A percentile compares a stretch with the other conserved stretches of the same genome.
phyloP scores from a whole-genome alignment of 2,113 vertebrate genomes.

The Psittacula cyanocephala region DNA sequence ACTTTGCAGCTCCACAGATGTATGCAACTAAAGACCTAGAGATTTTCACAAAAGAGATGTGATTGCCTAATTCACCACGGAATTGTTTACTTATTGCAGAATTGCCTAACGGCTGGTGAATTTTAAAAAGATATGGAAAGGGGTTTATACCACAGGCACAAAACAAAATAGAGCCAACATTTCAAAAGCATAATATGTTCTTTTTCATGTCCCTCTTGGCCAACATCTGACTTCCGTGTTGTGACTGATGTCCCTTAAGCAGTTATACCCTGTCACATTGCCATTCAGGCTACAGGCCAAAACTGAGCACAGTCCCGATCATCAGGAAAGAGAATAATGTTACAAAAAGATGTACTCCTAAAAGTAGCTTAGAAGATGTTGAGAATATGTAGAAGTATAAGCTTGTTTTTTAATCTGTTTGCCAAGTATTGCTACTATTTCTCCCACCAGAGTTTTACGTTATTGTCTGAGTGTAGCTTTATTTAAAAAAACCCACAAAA shows the following conservation, averaged over 20 bases:
- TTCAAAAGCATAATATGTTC: slow-evolving; percentile 19
- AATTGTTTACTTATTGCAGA: slow-evolving; percentile 48
- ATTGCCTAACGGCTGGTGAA: slow-evolving; percentile 3
- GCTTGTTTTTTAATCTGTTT: background rate
- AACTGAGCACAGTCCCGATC: background rate
- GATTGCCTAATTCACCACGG: slow-evolving; percentile 43
- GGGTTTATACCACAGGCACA: background rate
- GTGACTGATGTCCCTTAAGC: slow-evolving; percentile 26
- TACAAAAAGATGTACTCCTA: background rate
- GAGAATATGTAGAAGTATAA: background rate
- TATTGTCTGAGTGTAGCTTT: background rate
- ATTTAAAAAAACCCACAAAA: background rate
- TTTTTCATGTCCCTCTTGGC: slow-evolving; percentile 29
- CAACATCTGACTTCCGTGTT: background rate
- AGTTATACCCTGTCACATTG: slow-evolving; percentile 15
- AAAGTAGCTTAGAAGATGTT: background rate
- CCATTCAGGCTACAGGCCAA: slow-evolving; percentile 27
- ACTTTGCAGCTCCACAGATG: background rate
- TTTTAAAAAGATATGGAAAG: background rate
- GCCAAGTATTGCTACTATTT: background rate
- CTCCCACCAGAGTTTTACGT: background rate
- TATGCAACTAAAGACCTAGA: background rate
- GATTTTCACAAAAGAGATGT: slow-evolving; percentile 12
- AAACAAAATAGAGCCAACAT: slow-evolving; percentile 12
- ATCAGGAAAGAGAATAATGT: background rate